phyloP scores from a whole-genome alignment of 37 sponge, comb jelly and placozoan genomes.

The Haliclona indistincta region DNA sequence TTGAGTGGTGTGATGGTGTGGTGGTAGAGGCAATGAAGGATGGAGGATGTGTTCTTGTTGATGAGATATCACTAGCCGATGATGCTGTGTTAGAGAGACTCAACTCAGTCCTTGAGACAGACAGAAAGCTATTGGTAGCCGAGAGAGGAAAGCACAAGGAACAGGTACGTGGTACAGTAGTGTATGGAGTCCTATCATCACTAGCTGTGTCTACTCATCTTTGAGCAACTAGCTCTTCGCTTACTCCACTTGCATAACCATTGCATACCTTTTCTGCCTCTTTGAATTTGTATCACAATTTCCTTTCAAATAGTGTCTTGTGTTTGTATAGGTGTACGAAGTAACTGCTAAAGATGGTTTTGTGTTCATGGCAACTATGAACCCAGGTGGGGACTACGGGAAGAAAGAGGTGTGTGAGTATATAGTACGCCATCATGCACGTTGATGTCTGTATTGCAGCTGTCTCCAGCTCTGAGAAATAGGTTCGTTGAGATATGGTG shows the following conservation, averaged over 20 bases:
- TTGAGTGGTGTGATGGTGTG: slow-evolving; percentile 97
- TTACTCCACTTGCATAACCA: too few species aligned
- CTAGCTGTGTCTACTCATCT: too few species aligned
- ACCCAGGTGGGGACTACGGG: slow-evolving; percentile 99
- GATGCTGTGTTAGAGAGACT: slow-evolving; percentile 97
- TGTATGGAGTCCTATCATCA: too few species aligned
- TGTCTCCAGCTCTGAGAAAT: slow-evolving; percentile 97
- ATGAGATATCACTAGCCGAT: slow-evolving; percentile 99
- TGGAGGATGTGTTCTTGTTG: slow-evolving; percentile 84
- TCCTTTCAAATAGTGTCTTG: too few species aligned
- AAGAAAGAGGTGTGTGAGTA: slow-evolving; percentile 91
- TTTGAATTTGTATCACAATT: background rate
- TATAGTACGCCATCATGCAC: background rate
- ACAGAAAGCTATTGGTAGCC: slow-evolving; percentile 83
- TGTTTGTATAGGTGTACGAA: slow-evolving; percentile 65
- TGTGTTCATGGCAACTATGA: slow-evolving; percentile 93
- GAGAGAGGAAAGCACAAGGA: slow-evolving; percentile 69
- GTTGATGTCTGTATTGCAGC: slow-evolving; percentile 29
- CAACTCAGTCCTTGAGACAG: slow-evolving; percentile 96
- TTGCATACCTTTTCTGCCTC: background rate
- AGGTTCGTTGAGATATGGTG: slow-evolving; percentile 99
- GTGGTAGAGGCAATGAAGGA: slow-evolving; percentile 86
- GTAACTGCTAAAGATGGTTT: slow-evolving; percentile 80
- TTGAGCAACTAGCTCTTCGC: too few species aligned
- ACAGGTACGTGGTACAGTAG: background rate